Conservation (phyloP, 2,113 vertebrate genomes). For the Malurus elegans region DNA sequence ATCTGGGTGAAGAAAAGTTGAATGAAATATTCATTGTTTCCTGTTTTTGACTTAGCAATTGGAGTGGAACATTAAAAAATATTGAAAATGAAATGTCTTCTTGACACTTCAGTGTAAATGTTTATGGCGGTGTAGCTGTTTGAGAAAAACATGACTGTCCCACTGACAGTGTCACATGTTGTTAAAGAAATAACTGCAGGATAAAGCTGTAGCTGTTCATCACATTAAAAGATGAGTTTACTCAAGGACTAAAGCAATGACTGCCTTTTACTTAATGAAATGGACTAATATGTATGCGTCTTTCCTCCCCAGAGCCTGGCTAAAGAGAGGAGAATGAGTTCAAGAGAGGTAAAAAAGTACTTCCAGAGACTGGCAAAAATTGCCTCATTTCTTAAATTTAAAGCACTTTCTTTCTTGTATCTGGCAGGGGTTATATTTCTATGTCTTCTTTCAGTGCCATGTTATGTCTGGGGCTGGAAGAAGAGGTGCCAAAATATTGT, state of each 20-base stretch:
- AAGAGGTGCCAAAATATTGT: constrained; percentile 35
- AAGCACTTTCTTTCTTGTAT: neutral
- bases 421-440: neutral
- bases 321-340: neutral
- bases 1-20: neutral
- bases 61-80: constrained; percentile 36
- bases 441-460: neutral
- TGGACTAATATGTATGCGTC: neutral
- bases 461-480: neutral
- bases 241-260: neutral
- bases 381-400: neutral
- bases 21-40: constrained; percentile 46
- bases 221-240: neutral
- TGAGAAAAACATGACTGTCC: constrained; percentile 8
- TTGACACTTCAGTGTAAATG: constrained; percentile 3
- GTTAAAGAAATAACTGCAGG: neutral
- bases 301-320: neutral
- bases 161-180: neutral
- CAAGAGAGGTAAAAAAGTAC: neutral
- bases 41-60: constrained; percentile 20
- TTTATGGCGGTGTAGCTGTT: neutral
- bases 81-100: neutral
- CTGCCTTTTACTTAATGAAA: neutral
- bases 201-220: neutral
- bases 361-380: neutral